These are phyloP conservation scores for Theretra japonica DNA, from an alignment of 2,888 invertebrate genomes.

Conservation along the genomic window DNA sequence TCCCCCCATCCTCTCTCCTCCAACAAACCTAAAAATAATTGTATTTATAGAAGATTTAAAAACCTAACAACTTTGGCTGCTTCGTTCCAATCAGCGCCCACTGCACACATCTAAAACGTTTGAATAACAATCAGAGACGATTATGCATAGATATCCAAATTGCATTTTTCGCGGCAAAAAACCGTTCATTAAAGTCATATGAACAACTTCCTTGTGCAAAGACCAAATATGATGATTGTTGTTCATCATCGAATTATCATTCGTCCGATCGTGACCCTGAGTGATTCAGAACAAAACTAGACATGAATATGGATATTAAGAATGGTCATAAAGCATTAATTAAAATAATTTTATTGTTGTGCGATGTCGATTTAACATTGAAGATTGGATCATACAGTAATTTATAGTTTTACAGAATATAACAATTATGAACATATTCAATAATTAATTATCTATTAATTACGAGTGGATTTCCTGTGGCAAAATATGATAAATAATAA, in stretches of 20 bases:
- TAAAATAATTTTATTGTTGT: background rate
- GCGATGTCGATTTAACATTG: background rate
- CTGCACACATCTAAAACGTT: background rate
- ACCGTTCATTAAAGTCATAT: background rate
- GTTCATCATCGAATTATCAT: background rate
- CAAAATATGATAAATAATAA: no score
- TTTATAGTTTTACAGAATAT: no score
- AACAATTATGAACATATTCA: no score
- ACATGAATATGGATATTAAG: background rate
- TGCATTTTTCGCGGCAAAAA: slow-evolving; percentile 11
- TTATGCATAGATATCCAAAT: slow-evolving; percentile 1
- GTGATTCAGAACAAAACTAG: background rate
- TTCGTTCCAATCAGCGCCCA: slow-evolving; percentile 6
- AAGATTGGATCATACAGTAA: no score
- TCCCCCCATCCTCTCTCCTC: no score
- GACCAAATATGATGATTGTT: background rate
- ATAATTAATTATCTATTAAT: no score
- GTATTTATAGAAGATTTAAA: no score
- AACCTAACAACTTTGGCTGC: background rate
- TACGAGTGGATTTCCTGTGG: no score
- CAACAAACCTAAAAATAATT: no score
- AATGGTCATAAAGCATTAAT: background rate
- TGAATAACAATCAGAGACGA: slow-evolving; percentile 3
- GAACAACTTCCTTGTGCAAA: slow-evolving; percentile 5
- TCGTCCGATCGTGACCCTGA: slow-evolving; percentile 6